Percentiles rank a stretch among this genome's conserved stretches.
phyloP scores from a whole-genome alignment of 2,797 vertebrate genomes.

The Phoxinus dragarum region DNA sequence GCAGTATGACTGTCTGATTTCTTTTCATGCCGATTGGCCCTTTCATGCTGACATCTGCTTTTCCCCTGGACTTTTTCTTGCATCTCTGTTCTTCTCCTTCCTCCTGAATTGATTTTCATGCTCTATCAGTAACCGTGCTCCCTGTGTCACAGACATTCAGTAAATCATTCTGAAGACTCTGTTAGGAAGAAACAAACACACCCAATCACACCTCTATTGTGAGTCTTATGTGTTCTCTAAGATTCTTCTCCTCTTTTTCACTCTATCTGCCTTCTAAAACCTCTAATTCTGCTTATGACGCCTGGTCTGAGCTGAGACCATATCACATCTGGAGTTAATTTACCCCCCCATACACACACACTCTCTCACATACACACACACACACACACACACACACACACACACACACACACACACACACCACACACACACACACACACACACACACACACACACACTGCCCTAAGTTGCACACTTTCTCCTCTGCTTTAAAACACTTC shows the following conservation, averaged over 20 bases:
- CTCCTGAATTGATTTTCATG: slow-evolving; percentile 73
- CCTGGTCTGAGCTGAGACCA: slow-evolving; percentile 79
- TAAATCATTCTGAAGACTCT: slow-evolving; percentile 71
- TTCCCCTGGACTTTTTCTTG: slow-evolving; percentile 62
- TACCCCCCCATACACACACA: slow-evolving; percentile 63
- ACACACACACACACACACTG: no score
- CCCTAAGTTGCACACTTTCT: slow-evolving; percentile 33
- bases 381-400: no score
- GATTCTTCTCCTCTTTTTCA: neutral
- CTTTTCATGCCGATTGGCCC: slow-evolving; percentile 34
- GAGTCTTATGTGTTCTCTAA: neutral
- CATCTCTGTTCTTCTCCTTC: slow-evolving; percentile 28
- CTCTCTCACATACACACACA: no score
- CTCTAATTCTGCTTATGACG: slow-evolving; percentile 81
- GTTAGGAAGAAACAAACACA: slow-evolving; percentile 56
- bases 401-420: no score
- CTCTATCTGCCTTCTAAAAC: slow-evolving; percentile 64
- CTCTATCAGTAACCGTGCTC: slow-evolving; percentile 73
- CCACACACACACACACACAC: no score
- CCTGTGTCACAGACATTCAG: slow-evolving; percentile 70
- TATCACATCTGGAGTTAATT: slow-evolving; percentile 93
- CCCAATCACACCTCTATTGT: slow-evolving; percentile 26
- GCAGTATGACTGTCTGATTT: slow-evolving; percentile 34
- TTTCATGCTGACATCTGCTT: slow-evolving; percentile 52
- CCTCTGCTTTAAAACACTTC: slow-evolving; percentile 47